Base-by-base conservation (phyloP, 2,888 invertebrate species). In the Plusia festucae region DNA sequence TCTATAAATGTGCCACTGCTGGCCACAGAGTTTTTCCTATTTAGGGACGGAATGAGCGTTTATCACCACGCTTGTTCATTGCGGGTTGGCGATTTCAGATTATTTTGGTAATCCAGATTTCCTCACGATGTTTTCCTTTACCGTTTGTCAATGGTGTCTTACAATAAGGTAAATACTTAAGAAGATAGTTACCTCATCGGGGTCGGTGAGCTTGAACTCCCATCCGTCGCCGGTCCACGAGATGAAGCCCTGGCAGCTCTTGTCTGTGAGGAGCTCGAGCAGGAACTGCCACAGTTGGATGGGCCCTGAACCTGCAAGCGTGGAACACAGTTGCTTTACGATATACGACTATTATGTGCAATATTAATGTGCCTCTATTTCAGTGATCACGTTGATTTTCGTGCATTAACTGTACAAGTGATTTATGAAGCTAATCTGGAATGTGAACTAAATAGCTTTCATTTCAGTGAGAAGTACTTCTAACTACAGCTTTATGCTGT, bases 141-240 rank as follows among this genome's bases (percentile, higher is more conserved):
- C n/a, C n/a, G n/a, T n/a, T n/a, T n/a, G n/a, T n/a, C n/a, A n/a
- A n/a, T n/a, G n/a, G n/a, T n/a, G n/a, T n/a, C n/a, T n/a, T n/a
- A n/a, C n/a, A n/a, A n/a, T n/a, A n/a, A n/a, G n/a, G n/a, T n/a
- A 30, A 9, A 2, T 30, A 30, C 9, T 30, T 9, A 30, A 30
- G 32, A 30, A 20, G 30, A 30, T 18, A 68, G 66, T 82, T 73
- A 98, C 99, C 96, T 99, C 99, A 94, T 99, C 99, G 0, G 99
- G 99, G 94, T 99, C 99, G 46, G 99, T 99, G 65, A 99, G 96
- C 90, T 99, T 99, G 95, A 99, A 99, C 93, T 99, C 99, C 99
- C 99, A 99, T 67, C 99, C 99, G 88, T 99, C 99, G 18, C 99
- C 99, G 30, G 99, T 99, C 99, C 99, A 99, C 75, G 98, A 98